Base-by-base conservation (phyloP, 2,797 vertebrate genomes). In the Microcaecilia unicolor region DNA sequence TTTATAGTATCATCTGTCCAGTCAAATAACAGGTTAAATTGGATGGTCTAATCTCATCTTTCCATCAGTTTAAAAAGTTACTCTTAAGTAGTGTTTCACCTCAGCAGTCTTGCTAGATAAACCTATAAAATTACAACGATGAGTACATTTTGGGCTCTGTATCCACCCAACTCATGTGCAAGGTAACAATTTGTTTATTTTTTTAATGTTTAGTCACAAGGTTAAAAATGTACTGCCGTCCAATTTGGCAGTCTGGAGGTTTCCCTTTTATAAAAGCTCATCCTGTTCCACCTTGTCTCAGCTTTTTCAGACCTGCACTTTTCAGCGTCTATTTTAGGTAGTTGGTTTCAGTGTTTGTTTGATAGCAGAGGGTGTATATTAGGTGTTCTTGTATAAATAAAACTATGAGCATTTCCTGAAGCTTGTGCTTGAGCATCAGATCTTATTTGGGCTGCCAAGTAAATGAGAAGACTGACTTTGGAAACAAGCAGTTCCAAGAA, bases 151-250 rank as follows among this genome's bases (percentile, higher is more conserved):
- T 74, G 61, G 61, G 58, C 58, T 36, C 37, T 0, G 17, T 24
- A 50, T 65, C 62, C 61, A 59, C 67, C 61, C 70, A 68, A 58
- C 43, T n/a, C n/a, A n/a, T n/a, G n/a, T n/a, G n/a, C n/a, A n/a
- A n/a, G n/a, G n/a, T n/a, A n/a, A n/a, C n/a, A n/a, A n/a, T n/a
- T n/a, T n/a, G n/a, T n/a, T n/a, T n/a, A n/a, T n/a, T n/a, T n/a
- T n/a, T n/a, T 32, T 33, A 51, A 45, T 28, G 10, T 43, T 22
- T 2, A 1, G 21, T 34, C 28, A 31, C 35, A 55, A n/a, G n/a
- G n/a, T n/a, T n/a, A n/a, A n/a, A n/a, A n/a, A n/a, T n/a, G n/a
- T n/a, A n/a, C n/a, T n/a, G n/a, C n/a, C n/a, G n/a, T n/a, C n/a
- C n/a, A n/a, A n/a, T n/a, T n/a, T n/a, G n/a, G n/a, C n/a, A n/a